Conservation (phyloP, 2,888 invertebrate species). For the Hipparchia semele region DNA sequence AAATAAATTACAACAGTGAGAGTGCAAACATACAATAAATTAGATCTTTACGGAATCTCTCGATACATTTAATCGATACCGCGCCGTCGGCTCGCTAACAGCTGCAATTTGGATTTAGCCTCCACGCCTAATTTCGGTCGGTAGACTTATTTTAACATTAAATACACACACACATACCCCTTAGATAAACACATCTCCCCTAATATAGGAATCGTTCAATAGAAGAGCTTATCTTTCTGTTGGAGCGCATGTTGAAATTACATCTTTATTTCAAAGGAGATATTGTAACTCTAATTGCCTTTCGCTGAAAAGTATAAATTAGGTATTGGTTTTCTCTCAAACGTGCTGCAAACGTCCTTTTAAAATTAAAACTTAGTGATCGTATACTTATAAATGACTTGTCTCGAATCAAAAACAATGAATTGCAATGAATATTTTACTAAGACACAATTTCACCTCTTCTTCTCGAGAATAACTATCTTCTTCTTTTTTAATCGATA, state of each 20-base stretch:
- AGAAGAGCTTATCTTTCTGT: slow-evolving; percentile 58
- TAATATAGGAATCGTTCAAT: slow-evolving; percentile 62
- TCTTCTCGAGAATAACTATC: no score
- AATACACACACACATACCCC: slow-evolving; percentile 80
- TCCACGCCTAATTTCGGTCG: slow-evolving; percentile 80
- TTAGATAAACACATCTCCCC: slow-evolving; percentile 79
- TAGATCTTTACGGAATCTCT: slow-evolving; percentile 25
- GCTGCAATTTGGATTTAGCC: slow-evolving; percentile 78
- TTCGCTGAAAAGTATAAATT: background rate
- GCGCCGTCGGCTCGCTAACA: slow-evolving; percentile 58
- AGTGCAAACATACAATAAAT: slow-evolving; percentile 14
- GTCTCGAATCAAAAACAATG: no score
- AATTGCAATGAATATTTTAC: no score
- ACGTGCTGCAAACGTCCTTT: background rate
- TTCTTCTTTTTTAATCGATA: no score
- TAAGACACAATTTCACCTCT: no score
- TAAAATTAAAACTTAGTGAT: background rate
- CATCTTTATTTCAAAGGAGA: slow-evolving; percentile 47
- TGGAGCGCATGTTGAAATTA: slow-evolving; percentile 46
- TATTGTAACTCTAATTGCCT: background rate
- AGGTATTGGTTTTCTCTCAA: background rate
- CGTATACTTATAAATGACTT: background rate
- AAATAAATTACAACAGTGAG: slow-evolving; percentile 8
- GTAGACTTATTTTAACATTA: slow-evolving; percentile 81
- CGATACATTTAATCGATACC: slow-evolving; percentile 45